Evolutionary conservation across 2,888 invertebrate genomes (phyloP).

Genomic region (Agrochola lychnidis): DNA sequence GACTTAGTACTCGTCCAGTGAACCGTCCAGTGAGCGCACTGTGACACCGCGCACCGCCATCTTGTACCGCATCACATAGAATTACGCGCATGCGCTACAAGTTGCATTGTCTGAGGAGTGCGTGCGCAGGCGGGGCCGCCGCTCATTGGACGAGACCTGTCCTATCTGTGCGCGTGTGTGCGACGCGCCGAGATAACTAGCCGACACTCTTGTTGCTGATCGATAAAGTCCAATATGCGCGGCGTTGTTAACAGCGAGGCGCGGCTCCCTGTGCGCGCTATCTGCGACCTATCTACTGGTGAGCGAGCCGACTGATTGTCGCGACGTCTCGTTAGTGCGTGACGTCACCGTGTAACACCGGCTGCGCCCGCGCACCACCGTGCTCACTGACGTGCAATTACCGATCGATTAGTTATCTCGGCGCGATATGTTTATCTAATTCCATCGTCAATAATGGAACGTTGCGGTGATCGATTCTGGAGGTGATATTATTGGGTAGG

Average conservation of each 20-base stretch:
- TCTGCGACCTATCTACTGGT: conserved; percentile 45
- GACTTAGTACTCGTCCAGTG: conserved; percentile 16
- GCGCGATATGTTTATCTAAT: conserved; percentile 51
- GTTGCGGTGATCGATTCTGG: conserved; percentile 51
- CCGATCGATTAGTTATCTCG: conserved; percentile 70
- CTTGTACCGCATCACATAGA: conserved; percentile 68
- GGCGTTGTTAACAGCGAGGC: conserved; percentile 41
- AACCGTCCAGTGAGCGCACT: conserved; percentile 10
- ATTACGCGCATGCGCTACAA: conserved; percentile 50
- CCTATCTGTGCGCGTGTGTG: conserved; percentile 51
- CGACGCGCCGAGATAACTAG: conserved; percentile 51
- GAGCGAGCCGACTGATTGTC: conserved; percentile 35
- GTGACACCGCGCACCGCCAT: conserved; percentile 67
- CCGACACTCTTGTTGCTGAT: conserved; percentile 42
- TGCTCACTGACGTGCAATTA: conserved; percentile 65
- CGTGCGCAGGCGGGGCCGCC: conserved; percentile 56
- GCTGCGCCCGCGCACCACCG: conserved; percentile 41
- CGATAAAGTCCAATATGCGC: conserved; percentile 51
- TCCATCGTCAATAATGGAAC: conserved; percentile 49
- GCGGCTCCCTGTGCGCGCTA: conserved; percentile 45
- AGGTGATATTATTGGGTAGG: conserved; percentile 46
- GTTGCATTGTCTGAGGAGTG: conserved; percentile 54
- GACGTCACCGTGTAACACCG: conserved; percentile 62
- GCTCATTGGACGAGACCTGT: conserved; percentile 67
- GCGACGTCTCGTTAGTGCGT: conserved; percentile 42